Percentiles rank a stretch among this genome's conserved stretches.
These are phyloP conservation scores for cattle (Bos taurus) DNA, from an alignment of 2,113 vertebrate genomes.

Conservation along the genomic window ARS-UCD2.0 NC_037339.1:68416501-68417000, in stretches of 20 bases:
- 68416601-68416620: neutral
- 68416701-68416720: neutral
- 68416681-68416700: neutral
- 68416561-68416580: neutral
- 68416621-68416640: neutral
- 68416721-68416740: neutral
- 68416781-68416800: neutral
- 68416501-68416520: neutral
- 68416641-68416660: neutral
- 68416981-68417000: constrained; percentile 43
- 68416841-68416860: neutral
- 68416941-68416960: constrained; percentile 32
- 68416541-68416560: neutral
- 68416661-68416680: neutral
- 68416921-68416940: constrained; percentile 8
- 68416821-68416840: neutral
- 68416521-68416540: constrained; percentile 16
- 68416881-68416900: constrained; percentile 43
- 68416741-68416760: neutral
- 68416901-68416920: neutral
- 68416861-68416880: constrained; percentile 4
- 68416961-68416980: constrained; percentile 40
- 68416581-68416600: neutral
- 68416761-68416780: neutral
- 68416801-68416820: constrained; percentile 14